Base-by-base conservation (phyloP, 2,888 invertebrate genomes). In the Rhyacophila evoluta region DNA sequence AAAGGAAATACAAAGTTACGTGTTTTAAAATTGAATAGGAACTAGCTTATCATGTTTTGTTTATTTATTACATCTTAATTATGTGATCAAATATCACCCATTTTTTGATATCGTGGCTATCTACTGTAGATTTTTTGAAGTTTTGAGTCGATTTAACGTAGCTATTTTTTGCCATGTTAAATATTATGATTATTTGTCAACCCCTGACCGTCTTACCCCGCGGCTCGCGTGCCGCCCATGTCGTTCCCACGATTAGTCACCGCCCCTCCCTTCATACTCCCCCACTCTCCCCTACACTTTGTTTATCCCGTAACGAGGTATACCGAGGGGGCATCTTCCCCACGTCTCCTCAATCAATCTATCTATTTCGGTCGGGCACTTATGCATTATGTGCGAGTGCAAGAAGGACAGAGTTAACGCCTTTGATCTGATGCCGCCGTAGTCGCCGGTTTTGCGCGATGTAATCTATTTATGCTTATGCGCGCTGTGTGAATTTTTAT, bases 371-470 rank as follows among this genome's bases (percentile, higher is more conserved):
- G 55, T 55, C 55, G 15, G 25, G 25, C 55, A 8, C 55, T 25
- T 55, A 55, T 55, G 55, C 55, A 55, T 19, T 55, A 19, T 55
- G 39, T 82, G 37, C 78, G 74, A 55, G 79, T 79, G 81, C 82
- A 82, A 83, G 79, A 79, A 81, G 72, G 83, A 83, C 83, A 82
- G 81, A 78, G 77, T 81, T 80, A 83, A 82, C 84, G 55, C 82
- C 84, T 83, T 81, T 82, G 83, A 80, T 81, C 83, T 77, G 81
- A 71, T 81, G 82, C 82, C 81, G 80, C 79, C 77, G 81, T 38
- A 81, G 82, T 82, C 81, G 80, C 79, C 77, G 81, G 55, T 82
- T 80, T 83, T 83, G 83, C 83, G 77, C 78, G 77, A 79, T 76
- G 78, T 81, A 79, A 81, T 81, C 81, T 81, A 81, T 81, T 81